Percentiles rank a stretch among this genome's conserved stretches.
Evolutionary conservation across 2,113 vertebrate species (phyloP).

Genomic region (Naja naja): DNA sequence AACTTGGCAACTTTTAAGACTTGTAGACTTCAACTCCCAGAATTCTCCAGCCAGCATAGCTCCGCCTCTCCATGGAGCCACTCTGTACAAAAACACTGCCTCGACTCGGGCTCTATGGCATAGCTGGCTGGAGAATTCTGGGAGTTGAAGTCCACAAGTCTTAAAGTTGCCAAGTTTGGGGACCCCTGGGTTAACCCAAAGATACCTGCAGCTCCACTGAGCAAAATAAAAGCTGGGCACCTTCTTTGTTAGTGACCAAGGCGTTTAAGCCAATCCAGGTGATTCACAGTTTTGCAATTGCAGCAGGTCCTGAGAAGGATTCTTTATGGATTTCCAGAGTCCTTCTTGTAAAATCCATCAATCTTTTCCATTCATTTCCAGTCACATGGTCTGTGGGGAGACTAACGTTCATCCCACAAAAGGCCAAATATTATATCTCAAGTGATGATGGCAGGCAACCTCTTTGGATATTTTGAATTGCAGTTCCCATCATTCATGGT

Average conservation of each 20-base stretch:
- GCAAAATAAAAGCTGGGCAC: too few relatives aligned
- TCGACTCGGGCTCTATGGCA: too few relatives aligned
- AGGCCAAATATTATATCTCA: neutral
- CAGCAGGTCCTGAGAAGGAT: neutral
- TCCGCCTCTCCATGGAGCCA: too few relatives aligned
- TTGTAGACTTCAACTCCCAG: too few relatives aligned
- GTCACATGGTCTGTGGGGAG: neutral
- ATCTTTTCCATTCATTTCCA: neutral
- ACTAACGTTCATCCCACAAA: neutral
- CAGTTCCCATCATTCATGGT: neutral
- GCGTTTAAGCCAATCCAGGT: too few relatives aligned
- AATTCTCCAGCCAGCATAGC: too few relatives aligned
- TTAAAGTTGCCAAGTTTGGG: too few relatives aligned
- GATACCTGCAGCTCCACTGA: neutral
- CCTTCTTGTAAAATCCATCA: neutral
- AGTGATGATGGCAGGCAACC: neutral
- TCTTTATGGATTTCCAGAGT: neutral
- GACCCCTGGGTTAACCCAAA: neutral
- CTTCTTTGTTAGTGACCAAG: neutral
- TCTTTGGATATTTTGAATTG: neutral
- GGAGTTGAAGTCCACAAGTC: too few relatives aligned
- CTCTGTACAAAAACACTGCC: too few relatives aligned
- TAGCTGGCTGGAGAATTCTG: too few relatives aligned
- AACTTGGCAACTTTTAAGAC: too few relatives aligned
- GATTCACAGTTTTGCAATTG: neutral